Base-by-base conservation (phyloP, 2,113 vertebrate species). In the Myanophis thanlyinensis region DNA sequence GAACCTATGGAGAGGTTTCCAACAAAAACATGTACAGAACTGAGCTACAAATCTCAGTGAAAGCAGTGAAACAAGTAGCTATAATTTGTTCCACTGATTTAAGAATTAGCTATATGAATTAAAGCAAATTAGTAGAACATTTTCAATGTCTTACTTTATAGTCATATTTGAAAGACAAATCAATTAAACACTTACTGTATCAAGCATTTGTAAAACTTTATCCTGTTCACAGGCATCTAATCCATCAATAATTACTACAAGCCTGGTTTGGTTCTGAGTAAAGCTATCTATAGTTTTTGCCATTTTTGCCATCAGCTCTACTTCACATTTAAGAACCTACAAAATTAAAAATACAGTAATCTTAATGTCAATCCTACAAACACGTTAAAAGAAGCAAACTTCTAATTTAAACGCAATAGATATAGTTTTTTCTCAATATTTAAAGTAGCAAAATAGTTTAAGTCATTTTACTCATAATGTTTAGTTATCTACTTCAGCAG, bases 291-390 rank as follows among this genome's bases (percentile, higher is more conserved):
- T 99, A 49, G 99, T 98, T 97, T 99, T 99, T 44, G 99, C 98
- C 99, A 99, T 99, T 97, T 97, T 99, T 93, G 99, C 99, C 99
- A 99, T 99, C 87, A 99, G 95, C 89, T 99, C 99, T 91, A 99
- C 99, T 97, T 99, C 99, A 89, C 98, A 99, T 95, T 99, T 99
- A 80, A 99, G 97, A 96, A 99, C 99, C 99, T 99, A 73, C 8
- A 25, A 92, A 59, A 73, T 48, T 91, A 62, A 53, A 85, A 1
- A 80, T 0, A 10, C 25, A 27, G 8, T 27, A 27, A 91, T 84
- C 85, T 40, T 9, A 13, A 52, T 27, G 9, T 51, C 56, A 35
- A 10, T 87, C 46, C 8, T 51, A 40, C 8, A 27, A 87, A 4
- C 44, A 12, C 2, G 1, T 48, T 30, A 30, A 59, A 49, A 67